Percentiles rank a stretch among this genome's conserved stretches.
These are phyloP conservation scores for Osmoderma eremita DNA, from an alignment of 2,888 invertebrate species.

Conservation along the genomic window DNA sequence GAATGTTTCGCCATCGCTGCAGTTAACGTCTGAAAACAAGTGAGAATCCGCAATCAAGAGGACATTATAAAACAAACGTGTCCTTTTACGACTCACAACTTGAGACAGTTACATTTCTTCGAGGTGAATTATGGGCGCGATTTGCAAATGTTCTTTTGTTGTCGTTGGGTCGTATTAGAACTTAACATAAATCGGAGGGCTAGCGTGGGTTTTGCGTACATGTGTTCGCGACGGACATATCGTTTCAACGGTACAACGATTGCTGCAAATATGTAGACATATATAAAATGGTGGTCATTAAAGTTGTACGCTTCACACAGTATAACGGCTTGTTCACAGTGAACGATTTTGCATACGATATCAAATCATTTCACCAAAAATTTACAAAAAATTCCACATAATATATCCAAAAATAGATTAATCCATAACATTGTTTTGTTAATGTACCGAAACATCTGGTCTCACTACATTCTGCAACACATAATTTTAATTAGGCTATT, in stretches of 20 bases:
- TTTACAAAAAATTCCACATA: too few species aligned
- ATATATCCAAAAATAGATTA: too few species aligned
- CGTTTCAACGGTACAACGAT: slow-evolving; percentile 19
- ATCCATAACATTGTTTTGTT: too few species aligned
- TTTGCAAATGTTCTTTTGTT: slow-evolving; percentile 42
- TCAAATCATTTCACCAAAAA: too few species aligned
- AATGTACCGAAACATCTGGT: too few species aligned
- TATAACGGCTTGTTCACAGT: background rate
- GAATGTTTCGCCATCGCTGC: slow-evolving; percentile 21
- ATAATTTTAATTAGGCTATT: too few species aligned
- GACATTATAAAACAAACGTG: slow-evolving; percentile 42
- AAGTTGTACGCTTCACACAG: background rate
- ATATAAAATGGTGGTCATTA: background rate
- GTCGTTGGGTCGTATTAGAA: slow-evolving; percentile 37
- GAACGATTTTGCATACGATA: too few species aligned
- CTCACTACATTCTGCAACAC: too few species aligned
- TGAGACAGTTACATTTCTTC: slow-evolving; percentile 39
- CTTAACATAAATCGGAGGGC: slow-evolving; percentile 40
- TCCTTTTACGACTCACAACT: slow-evolving; percentile 37
- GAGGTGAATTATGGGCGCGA: slow-evolving; percentile 37
- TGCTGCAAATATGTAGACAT: slow-evolving; percentile 9
- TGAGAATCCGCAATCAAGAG: slow-evolving; percentile 39
- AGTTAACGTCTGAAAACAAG: slow-evolving; percentile 33
- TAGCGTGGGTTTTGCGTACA: slow-evolving; percentile 38
- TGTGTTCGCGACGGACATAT: slow-evolving; percentile 36